A percentile compares a stretch with the other conserved stretches of the same genome.
Conservation (phyloP, 2,113 vertebrate genomes). For the Rhegmatorhina hoffmannsi region DNA sequence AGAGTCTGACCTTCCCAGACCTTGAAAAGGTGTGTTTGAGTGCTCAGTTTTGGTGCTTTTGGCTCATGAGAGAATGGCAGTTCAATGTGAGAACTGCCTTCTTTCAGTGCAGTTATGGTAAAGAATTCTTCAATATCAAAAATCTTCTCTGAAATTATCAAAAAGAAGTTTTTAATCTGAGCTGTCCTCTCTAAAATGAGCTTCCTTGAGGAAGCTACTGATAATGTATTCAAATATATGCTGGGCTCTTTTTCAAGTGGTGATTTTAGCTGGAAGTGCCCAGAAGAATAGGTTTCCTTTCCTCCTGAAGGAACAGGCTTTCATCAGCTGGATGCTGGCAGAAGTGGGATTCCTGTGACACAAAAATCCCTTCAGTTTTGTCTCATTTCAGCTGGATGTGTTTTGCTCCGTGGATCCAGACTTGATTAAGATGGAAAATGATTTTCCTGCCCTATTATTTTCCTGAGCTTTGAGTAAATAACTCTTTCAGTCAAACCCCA, state of each 20-base stretch:
- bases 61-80: rapidly evolving
- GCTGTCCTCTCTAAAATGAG: neutral
- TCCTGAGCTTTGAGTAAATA: neutral
- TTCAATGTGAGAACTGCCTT: neutral
- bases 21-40: neutral
- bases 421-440: neutral
- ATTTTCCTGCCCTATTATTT: neutral
- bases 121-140: neutral
- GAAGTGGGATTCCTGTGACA: neutral
- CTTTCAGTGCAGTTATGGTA: neutral
- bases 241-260: neutral
- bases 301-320: neutral
- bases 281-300: neutral
- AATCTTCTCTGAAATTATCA: neutral
- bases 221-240: neutral
- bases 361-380: neutral
- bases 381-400: neutral
- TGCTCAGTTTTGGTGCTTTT: neutral
- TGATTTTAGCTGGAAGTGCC: neutral
- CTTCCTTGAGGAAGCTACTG: neutral
- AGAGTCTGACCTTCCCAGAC: neutral
- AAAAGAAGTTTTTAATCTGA: neutral
- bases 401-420: neutral
- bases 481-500: neutral
- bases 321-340: neutral